Percentiles rank a stretch among this genome's conserved stretches.
phyloP scores from a whole-genome alignment of 64 coral and sea anemone species.

The Dendronephthya gigantea region DNA sequence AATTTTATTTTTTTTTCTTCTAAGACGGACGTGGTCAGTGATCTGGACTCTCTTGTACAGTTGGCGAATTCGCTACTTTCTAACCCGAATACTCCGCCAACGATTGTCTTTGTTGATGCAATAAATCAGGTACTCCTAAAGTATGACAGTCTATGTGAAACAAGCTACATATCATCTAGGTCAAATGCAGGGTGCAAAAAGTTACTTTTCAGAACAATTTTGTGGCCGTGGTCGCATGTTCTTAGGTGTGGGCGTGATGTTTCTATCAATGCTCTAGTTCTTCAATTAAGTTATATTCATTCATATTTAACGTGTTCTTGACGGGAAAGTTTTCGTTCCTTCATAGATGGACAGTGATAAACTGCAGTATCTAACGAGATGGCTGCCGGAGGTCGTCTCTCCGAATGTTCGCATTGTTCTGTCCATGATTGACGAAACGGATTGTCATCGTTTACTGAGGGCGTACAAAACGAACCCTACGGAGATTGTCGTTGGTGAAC shows the following conservation, averaged over 20 bases:
- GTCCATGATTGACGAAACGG: slow-evolving; percentile 95
- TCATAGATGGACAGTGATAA: slow-evolving; percentile 85
- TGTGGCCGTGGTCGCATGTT: too few relatives aligned
- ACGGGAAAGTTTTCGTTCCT: background rate
- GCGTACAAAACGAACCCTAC: slow-evolving; percentile 72
- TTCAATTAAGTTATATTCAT: too few relatives aligned
- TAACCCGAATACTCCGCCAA: slow-evolving; percentile 87
- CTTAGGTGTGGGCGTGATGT: too few relatives aligned
- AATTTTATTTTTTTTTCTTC: background rate
- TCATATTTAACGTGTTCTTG: too few relatives aligned
- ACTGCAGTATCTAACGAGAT: slow-evolving; percentile 78
- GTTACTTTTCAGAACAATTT: too few relatives aligned
- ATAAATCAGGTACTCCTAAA: slow-evolving; percentile 72
- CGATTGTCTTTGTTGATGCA: slow-evolving; percentile 84
- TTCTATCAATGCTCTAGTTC: too few relatives aligned
- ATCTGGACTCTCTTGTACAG: slow-evolving; percentile 86
- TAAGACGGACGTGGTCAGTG: slow-evolving; percentile 90
- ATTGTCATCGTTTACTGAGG: slow-evolving; percentile 85
- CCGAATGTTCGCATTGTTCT: slow-evolving; percentile 75
- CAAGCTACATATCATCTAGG: too few relatives aligned
- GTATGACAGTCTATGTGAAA: background rate
- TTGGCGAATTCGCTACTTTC: slow-evolving; percentile 80
- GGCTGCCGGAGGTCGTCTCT: slow-evolving; percentile 77
- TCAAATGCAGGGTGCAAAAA: too few relatives aligned
- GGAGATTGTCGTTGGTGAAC: slow-evolving; percentile 70